A percentile compares a stretch with the other conserved stretches of the same genome.
phyloP scores from a whole-genome alignment of 2,797 vertebrate genomes.

The Molossus alvarezi region DNA sequence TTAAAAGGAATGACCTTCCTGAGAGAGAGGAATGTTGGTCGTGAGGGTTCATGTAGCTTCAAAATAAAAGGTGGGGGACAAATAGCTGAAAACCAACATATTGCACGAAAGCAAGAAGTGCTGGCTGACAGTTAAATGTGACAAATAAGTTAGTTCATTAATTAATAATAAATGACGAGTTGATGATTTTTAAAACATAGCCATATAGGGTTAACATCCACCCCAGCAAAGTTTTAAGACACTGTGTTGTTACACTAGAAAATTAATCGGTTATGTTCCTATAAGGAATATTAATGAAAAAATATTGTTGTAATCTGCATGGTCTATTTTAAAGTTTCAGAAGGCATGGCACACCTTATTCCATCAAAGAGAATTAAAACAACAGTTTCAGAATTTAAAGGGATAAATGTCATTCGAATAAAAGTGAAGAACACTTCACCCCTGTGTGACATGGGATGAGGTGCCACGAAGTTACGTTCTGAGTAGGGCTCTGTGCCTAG shows the following conservation, averaged over 20 bases:
- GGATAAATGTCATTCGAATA: neutral
- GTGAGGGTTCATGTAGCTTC: neutral
- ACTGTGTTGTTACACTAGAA: neutral
- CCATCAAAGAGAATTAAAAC: neutral
- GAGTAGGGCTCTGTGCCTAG: slow-evolving; percentile 59
- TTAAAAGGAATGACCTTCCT: neutral
- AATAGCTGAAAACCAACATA: neutral
- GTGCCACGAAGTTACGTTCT: neutral
- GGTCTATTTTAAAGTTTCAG: slow-evolving; percentile 61
- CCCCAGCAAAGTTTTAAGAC: neutral
- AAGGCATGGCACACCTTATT: slow-evolving; percentile 48
- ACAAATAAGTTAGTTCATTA: neutral
- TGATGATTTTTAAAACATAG: slow-evolving; percentile 24
- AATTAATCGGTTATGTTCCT: slow-evolving; percentile 36
- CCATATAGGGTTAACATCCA: neutral
- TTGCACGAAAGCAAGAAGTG: slow-evolving; percentile 33
- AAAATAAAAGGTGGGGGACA: neutral
- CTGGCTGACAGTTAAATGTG: slow-evolving; percentile 12
- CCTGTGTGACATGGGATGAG: neutral
- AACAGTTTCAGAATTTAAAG: slow-evolving; percentile 26
- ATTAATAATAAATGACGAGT: neutral
- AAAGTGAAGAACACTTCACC: slow-evolving; percentile 32
- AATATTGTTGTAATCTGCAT: slow-evolving; percentile 37
- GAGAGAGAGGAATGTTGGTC: neutral
- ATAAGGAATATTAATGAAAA: slow-evolving; percentile 31